Evolutionary conservation across 92 coral and sea anemone species (phyloP).

Genomic region (Parazoanthus atlanticus): DNA sequence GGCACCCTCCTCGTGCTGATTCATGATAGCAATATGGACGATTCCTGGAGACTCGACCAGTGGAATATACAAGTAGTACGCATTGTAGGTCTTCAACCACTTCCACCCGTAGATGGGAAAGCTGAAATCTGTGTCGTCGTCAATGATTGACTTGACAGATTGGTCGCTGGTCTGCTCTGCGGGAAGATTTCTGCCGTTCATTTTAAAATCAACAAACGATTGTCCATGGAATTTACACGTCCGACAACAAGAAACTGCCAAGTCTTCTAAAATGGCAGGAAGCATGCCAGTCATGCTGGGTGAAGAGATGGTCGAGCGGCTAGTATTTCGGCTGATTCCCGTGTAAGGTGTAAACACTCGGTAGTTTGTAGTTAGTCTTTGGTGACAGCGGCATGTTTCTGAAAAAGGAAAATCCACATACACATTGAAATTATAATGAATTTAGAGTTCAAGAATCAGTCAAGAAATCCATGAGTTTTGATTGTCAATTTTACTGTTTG

Average conservation of each 20-base stretch:
- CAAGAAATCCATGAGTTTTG: too few species aligned
- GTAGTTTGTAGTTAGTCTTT: conserved; percentile 70
- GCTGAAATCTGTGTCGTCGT: conserved; percentile 44
- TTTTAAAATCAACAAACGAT: conserved; percentile 69
- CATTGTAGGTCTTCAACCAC: conserved; percentile 67
- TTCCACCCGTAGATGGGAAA: conserved; percentile 88
- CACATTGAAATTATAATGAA: too few species aligned
- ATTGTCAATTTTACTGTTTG: too few species aligned
- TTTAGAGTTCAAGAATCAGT: too few species aligned
- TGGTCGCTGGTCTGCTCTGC: conserved; percentile 65
- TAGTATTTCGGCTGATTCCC: conserved; percentile 1
- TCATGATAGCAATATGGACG: conserved; percentile 62
- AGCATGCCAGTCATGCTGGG: conserved; percentile 76
- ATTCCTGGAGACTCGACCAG: conserved; percentile 80
- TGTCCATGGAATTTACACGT: conserved; percentile 71
- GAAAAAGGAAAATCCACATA: neutral
- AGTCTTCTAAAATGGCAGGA: conserved; percentile 71
- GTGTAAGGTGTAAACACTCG: conserved; percentile 78
- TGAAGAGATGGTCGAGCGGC: neutral
- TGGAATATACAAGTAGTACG: conserved; percentile 65
- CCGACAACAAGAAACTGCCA: conserved; percentile 72
- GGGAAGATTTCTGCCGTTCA: conserved; percentile 65
- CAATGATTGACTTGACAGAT: conserved; percentile 60
- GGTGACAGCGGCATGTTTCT: conserved; percentile 89
- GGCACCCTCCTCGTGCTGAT: conserved; percentile 48